Percentiles rank a stretch among this genome's conserved stretches.
phyloP scores from a whole-genome alignment of 2,888 invertebrate species.

The Andrena hattorfiana region DNA sequence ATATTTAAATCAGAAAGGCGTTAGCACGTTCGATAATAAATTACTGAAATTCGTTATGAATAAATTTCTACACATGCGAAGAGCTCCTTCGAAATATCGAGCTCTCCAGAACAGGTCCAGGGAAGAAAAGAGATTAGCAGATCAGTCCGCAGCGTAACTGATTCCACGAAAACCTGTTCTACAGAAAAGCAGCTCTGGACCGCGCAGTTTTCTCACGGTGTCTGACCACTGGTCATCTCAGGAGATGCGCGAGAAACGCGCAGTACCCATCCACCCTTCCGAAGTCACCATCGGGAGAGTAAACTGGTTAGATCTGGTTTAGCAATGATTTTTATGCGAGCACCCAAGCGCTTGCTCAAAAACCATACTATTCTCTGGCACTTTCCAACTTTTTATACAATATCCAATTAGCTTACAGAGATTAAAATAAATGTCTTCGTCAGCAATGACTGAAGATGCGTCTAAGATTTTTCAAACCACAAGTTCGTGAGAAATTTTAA shows the following conservation, averaged over 20 bases:
- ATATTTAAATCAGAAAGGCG: neutral
- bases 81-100: neutral
- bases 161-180: conserved; percentile 74
- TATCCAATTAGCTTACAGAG: neutral
- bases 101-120: conserved; percentile 22
- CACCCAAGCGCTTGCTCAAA: no score
- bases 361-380: neutral
- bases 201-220: conserved; percentile 80
- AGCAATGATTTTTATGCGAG: conserved; percentile 15
- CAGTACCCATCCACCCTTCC: conserved; percentile 40
- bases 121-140: conserved; percentile 31
- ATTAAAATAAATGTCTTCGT: neutral
- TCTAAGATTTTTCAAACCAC: neutral
- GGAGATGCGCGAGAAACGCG: conserved; percentile 65
- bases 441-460: neutral
- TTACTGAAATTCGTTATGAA: neutral
- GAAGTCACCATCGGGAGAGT: conserved; percentile 53
- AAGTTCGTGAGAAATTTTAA: neutral
- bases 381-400: neutral
- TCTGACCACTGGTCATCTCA: conserved; percentile 81
- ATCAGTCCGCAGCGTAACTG: conserved; percentile 49
- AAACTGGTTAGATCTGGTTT: conserved; percentile 66
- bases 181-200: conserved; percentile 73
- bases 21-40: neutral
- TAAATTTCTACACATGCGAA: neutral